A percentile compares a stretch with the other conserved stretches of the same genome.
These are phyloP conservation scores for Oppia nitens DNA, from an alignment of 1,140 invertebrate species.

Conservation along the genomic window DNA sequence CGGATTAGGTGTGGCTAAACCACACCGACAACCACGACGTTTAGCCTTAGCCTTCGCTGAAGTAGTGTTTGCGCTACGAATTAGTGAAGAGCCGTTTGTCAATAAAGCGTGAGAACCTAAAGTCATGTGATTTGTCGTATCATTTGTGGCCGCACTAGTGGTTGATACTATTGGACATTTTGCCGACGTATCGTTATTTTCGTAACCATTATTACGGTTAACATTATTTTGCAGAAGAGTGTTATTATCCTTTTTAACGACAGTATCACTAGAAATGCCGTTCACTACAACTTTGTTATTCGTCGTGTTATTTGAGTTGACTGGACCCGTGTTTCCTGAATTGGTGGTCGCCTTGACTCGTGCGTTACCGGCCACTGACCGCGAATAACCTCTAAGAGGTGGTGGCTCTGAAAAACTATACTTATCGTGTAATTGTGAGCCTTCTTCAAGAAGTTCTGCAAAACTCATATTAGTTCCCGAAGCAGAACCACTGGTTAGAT, in stretches of 20 bases:
- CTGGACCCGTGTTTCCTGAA: background rate
- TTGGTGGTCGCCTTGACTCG: background rate
- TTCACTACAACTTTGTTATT: background rate
- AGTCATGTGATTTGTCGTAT: background rate
- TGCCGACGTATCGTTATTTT: background rate
- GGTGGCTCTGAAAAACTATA: constrained; percentile 12
- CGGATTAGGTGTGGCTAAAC: constrained; percentile 66
- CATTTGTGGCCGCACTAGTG: background rate
- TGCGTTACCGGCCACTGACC: background rate
- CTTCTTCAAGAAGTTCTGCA: constrained; percentile 57
- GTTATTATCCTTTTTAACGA: background rate
- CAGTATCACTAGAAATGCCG: background rate
- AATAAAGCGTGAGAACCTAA: background rate
- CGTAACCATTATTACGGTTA: background rate
- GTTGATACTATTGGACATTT: background rate
- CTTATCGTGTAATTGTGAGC: constrained; percentile 40
- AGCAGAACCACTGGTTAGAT: constrained; percentile 28
- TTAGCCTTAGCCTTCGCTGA: background rate
- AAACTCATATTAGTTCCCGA: constrained; percentile 37
- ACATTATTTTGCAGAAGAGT: background rate
- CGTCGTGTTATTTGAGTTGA: background rate
- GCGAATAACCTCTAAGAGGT: constrained; percentile 1
- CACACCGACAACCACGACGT: constrained; percentile 55
- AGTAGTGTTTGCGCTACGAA: background rate
- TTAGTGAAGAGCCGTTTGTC: background rate